Percentiles rank a stretch among this genome's conserved stretches.
phyloP scores from a whole-genome alignment of 2,113 vertebrate species.

The Heptranchias perlo region DNA sequence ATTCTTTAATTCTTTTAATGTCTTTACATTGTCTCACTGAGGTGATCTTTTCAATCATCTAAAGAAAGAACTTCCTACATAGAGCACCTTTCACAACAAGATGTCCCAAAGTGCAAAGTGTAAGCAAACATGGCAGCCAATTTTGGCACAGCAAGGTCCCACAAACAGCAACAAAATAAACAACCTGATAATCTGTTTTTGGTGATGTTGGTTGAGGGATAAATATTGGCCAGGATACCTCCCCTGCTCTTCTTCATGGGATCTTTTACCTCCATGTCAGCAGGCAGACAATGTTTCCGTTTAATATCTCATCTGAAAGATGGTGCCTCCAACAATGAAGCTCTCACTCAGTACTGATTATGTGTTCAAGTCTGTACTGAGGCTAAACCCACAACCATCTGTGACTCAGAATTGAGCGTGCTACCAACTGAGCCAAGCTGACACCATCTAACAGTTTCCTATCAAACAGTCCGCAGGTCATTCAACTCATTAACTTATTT shows the following conservation, averaged over 20 bases:
- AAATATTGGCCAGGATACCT: neutral
- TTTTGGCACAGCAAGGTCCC: too few species aligned
- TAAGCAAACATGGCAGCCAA: neutral
- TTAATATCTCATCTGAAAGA: neutral
- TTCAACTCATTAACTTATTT: neutral
- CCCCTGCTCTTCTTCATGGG: neutral
- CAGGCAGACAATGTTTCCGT: neutral
- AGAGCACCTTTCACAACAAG: neutral
- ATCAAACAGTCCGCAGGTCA: neutral
- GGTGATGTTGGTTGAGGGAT: too few species aligned
- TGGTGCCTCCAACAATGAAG: neutral
- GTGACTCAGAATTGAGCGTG: neutral
- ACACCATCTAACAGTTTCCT: neutral
- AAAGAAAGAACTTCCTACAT: neutral
- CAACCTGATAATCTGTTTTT: too few species aligned
- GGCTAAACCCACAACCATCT: neutral
- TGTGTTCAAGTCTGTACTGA: neutral
- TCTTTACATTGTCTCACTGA: neutral
- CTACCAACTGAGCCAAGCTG: neutral
- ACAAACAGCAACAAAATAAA: too few species aligned
- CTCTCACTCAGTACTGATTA: neutral
- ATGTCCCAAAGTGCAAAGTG: neutral
- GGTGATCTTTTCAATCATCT: neutral
- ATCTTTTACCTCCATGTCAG: neutral
- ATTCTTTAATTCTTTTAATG: neutral